Conservation (phyloP, 1,140 invertebrate species). For the Megalopta genalis region DNA sequence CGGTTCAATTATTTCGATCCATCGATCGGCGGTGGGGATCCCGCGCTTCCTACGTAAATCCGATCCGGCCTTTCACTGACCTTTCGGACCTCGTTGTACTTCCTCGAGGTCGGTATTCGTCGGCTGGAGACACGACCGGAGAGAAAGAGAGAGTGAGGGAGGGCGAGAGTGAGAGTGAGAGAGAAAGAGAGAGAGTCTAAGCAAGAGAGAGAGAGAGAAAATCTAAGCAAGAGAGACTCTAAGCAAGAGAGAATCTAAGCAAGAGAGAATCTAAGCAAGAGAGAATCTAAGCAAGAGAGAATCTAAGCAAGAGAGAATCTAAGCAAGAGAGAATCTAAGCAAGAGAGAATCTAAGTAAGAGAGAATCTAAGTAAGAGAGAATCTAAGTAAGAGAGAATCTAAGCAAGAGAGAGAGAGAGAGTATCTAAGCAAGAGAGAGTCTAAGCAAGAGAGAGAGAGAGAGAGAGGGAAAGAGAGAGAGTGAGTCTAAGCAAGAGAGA, state of each 20-base stretch:
- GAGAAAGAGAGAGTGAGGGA: not conserved
- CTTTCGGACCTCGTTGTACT: constrained; percentile 61
- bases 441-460: too few relatives aligned
- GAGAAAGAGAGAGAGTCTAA: not conserved
- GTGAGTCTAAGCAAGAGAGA: too few relatives aligned
- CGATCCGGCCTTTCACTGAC: constrained; percentile 69
- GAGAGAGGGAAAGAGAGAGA: constrained; percentile 9
- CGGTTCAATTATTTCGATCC: constrained; percentile 21
- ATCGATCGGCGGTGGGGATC: not conserved
- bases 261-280: too few relatives aligned
- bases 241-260: too few relatives aligned
- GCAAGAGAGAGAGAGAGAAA: constrained; percentile 22
- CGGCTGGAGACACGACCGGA: not conserved
- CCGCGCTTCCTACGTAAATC: constrained; percentile 57
- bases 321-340: too few relatives aligned
- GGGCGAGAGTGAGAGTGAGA: not conserved
- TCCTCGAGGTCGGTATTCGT: constrained; percentile 55
- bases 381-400: too few relatives aligned
- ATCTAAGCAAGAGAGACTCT: too few relatives aligned
- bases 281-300: too few relatives aligned
- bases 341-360: constrained; percentile 14
- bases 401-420: too few relatives aligned
- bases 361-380: too few relatives aligned
- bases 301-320: too few relatives aligned
- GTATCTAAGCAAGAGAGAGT: too few relatives aligned